Percentiles rank a stretch among this genome's conserved stretches.
phyloP scores from a whole-genome alignment of 2,888 invertebrate species.

The Hirtodrosophila duncani region DNA sequence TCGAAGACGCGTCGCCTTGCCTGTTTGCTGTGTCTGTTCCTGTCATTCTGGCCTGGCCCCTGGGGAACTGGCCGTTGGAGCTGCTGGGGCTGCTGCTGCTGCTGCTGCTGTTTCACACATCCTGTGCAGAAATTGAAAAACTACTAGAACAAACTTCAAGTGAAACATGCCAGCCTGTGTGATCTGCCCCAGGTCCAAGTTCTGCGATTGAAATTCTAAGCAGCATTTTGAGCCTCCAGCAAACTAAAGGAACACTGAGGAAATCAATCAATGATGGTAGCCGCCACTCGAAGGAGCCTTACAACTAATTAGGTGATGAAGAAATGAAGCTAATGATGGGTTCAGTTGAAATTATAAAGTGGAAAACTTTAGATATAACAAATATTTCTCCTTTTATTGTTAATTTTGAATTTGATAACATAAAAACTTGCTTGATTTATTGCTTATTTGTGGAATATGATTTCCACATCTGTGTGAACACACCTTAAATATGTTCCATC shows the following conservation, averaged over 20 bases:
- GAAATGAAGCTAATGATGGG: too few species aligned
- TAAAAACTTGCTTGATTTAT: too few species aligned
- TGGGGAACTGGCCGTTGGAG: background rate
- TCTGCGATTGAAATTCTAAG: conserved; percentile 49
- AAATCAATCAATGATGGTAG: conserved; percentile 24
- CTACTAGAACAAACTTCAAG: conserved; percentile 49
- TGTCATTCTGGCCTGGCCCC: conserved; percentile 1
- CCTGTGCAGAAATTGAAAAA: conserved; percentile 54
- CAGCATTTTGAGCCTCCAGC: conserved; percentile 16
- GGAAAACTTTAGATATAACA: too few species aligned
- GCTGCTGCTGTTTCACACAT: conserved; percentile 34
- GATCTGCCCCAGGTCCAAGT: conserved; percentile 29
- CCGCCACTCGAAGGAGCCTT: too few species aligned
- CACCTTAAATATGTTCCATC: too few species aligned
- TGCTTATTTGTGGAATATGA: too few species aligned
- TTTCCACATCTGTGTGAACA: too few species aligned
- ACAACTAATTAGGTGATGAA: too few species aligned
- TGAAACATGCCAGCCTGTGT: conserved; percentile 42
- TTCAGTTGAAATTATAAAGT: too few species aligned
- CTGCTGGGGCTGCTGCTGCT: background rate
- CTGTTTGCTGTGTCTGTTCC: conserved; percentile 3
- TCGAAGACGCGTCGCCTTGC: background rate
- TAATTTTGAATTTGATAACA: too few species aligned
- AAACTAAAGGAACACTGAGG: conserved; percentile 4
- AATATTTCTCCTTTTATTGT: too few species aligned